These are phyloP conservation scores for Trinorchestia longiramus DNA, from an alignment of 1,140 invertebrate genomes.

Conservation along the genomic window DNA sequence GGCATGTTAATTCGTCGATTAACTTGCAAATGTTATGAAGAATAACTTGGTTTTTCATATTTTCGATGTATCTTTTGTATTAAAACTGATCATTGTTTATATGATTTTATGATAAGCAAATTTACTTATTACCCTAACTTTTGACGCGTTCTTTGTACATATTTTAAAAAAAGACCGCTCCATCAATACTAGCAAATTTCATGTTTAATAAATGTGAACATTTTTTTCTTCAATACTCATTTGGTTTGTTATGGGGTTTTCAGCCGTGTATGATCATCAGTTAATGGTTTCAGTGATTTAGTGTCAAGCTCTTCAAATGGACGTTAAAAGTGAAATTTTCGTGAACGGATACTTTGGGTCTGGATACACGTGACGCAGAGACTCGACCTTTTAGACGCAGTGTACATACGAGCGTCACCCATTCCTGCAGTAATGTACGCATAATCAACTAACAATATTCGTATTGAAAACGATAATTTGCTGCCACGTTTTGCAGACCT, in stretches of 20 bases:
- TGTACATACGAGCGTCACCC: slow-evolving; percentile 22
- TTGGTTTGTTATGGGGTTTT: background rate
- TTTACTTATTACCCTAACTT: background rate
- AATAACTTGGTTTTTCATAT: background rate
- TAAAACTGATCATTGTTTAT: background rate
- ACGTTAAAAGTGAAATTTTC: background rate
- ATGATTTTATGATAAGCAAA: background rate
- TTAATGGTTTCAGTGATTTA: background rate
- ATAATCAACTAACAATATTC: slow-evolving; percentile 21
- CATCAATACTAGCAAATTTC: background rate
- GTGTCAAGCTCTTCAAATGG: background rate
- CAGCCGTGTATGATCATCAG: slow-evolving; percentile 13
- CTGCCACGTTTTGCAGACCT: background rate
- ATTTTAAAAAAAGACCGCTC: background rate
- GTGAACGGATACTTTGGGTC: background rate
- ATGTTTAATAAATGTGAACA: background rate
- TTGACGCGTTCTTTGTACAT: background rate
- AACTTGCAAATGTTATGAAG: background rate
- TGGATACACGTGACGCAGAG: background rate
- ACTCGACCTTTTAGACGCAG: background rate
- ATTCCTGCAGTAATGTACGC: slow-evolving; percentile 15
- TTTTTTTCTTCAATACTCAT: background rate
- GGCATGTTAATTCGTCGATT: background rate
- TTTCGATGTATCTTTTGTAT: background rate
- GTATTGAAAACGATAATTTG: slow-evolving; percentile 20